Conservation (phyloP, 1,140 invertebrate species). For the Trichonephila clavata region DNA sequence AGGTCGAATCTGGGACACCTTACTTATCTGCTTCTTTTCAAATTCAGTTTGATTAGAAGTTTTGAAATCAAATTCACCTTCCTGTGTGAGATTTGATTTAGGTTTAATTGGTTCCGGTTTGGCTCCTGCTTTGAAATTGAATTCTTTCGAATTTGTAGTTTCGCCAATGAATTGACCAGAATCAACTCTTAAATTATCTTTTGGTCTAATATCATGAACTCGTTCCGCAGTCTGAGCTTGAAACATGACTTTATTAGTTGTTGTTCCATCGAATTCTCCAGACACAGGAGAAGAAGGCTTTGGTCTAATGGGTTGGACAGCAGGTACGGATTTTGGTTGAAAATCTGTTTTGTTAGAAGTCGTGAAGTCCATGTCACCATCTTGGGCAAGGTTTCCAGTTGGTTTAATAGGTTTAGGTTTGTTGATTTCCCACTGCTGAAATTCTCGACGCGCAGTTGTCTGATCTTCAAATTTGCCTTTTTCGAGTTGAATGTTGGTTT, state of each 20-base stretch:
- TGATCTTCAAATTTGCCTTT: conserved; percentile 79
- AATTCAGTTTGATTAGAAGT: conserved; percentile 78
- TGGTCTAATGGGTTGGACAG: conserved; percentile 47
- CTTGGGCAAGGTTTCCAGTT: conserved; percentile 53
- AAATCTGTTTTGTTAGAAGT: conserved; percentile 68
- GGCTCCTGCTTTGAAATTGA: conserved; percentile 75
- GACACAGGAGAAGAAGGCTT: conserved; percentile 31
- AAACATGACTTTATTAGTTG: conserved; percentile 69
- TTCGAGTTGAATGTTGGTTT: conserved; percentile 59
- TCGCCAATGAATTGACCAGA: conserved; percentile 42
- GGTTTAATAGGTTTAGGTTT: conserved; percentile 76
- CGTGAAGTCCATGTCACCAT: conserved; percentile 69
- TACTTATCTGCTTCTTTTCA: conserved; percentile 41
- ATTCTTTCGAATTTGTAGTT: conserved; percentile 79
- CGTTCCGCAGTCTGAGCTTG: conserved; percentile 13
- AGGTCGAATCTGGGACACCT: conserved; percentile 4
- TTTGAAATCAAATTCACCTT: conserved; percentile 81
- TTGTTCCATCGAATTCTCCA: conserved; percentile 72
- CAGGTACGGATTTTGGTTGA: neutral
- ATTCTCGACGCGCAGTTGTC: conserved; percentile 81
- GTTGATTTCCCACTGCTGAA: conserved; percentile 80
- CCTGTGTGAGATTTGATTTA: conserved; percentile 79
- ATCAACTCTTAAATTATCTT: conserved; percentile 40
- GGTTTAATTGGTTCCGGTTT: conserved; percentile 43
- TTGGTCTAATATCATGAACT: conserved; percentile 60